Evolutionary conservation across 2,888 invertebrate genomes (phyloP), one percentile per base, ranked within the genome.

Genomic region (Escarpia spicata): DNA sequence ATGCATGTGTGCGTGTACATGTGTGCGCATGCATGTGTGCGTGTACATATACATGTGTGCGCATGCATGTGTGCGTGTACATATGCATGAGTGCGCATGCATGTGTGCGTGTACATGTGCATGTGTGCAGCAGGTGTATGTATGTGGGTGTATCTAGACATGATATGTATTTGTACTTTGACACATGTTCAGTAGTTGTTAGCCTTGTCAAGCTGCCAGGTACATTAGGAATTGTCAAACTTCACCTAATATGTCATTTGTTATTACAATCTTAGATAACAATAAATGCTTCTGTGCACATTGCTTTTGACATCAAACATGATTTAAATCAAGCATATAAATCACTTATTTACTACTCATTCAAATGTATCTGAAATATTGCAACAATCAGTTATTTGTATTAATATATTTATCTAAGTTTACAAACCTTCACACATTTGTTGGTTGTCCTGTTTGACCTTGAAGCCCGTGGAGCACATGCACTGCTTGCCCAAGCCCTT

Each of bases 391-490:
- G 90, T 31, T 43, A 90, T 31, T 10, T 90, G 9, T 90, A 10
- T 31, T 19, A 37, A 37, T 37, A 37, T 37, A 37, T 37, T 37
- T 37, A 37, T 37, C 4, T 15, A 44, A 91, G n/a, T 91, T 31
- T 37, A 43, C 43, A 6, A 19, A 95, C 95, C 93, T 98, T 96
- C 98, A 98, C 0, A 98, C 97, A 31, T 98, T 58, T 3, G 31
- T 37, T 45, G 4, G 44, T 89, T 92, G 98, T 98, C 92, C 92
- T 98, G 98, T 93, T 98, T 98, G 95, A 98, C 98, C 92, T 97
- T 97, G 96, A 98, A 99, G 0, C 99, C 99, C 91, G 98, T 97
- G 58, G 98, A 98, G 95, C 99, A 99, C 3, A 98, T 97, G 96
- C 99, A 99, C 0, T 97, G 97, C 15, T 31, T 44, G 12, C 15